Conservation (phyloP, 1,140 invertebrate species). For the Homarus americanus region DNA sequence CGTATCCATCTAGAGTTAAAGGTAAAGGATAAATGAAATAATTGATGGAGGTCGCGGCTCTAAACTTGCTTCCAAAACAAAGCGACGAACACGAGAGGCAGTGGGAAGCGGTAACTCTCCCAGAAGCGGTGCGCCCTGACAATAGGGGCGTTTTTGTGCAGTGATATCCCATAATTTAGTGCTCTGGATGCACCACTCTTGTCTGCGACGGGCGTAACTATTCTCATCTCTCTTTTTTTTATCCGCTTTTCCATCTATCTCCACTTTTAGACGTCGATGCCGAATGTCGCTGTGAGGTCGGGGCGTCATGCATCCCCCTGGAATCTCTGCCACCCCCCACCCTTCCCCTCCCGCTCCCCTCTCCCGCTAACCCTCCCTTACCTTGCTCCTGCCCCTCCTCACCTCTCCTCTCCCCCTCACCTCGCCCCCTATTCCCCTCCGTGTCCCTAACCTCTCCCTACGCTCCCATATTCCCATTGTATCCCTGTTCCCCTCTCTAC, state of each 20-base stretch:
- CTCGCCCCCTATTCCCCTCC: too few species aligned
- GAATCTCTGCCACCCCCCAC: not conserved
- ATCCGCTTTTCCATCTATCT: not conserved
- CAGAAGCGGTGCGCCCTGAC: constrained; percentile 40
- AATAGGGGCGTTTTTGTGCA: constrained; percentile 47
- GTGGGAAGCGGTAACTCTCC: constrained; percentile 20
- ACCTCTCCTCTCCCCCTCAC: too few species aligned
- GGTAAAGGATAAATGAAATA: not conserved
- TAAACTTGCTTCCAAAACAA: not conserved
- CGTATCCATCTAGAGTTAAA: not conserved
- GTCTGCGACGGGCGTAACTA: not conserved
- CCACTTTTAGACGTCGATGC: not conserved
- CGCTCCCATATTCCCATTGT: too few species aligned
- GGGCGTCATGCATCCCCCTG: not conserved
- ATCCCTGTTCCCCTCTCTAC: too few species aligned
- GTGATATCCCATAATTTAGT: constrained; percentile 61
- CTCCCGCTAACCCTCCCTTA: too few species aligned
- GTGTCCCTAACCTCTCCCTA: not conserved
- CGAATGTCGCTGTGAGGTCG: not conserved
- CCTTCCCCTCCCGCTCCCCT: not conserved
- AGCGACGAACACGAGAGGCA: constrained; percentile 2
- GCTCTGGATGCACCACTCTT: constrained; percentile 26
- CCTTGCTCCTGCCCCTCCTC: constrained; percentile 1
- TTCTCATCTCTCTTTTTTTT: constrained; percentile 17
- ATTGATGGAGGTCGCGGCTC: not conserved